phyloP scores from a whole-genome alignment of 1,140 invertebrate genomes.

The Anadara kagoshimensis region DNA sequence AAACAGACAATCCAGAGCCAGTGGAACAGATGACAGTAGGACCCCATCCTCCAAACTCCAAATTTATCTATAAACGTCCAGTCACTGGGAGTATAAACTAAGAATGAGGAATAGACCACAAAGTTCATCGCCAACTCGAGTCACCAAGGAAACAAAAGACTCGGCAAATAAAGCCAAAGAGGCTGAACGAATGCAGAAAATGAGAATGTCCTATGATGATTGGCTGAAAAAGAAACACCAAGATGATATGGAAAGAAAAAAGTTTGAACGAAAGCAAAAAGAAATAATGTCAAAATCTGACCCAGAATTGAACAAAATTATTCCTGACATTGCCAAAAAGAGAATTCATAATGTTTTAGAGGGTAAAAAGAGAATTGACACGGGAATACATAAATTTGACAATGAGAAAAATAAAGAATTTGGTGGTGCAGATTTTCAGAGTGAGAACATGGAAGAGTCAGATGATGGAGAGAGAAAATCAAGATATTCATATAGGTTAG shows the following conservation, averaged over 20 bases:
- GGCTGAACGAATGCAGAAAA: constrained; percentile 16
- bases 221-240: constrained; percentile 62
- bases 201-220: constrained; percentile 62
- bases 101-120: constrained; percentile 46
- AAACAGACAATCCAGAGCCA: not conserved
- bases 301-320: constrained; percentile 58
- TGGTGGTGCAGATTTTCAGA: constrained; percentile 50
- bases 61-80: constrained; percentile 64
- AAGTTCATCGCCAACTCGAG: constrained; percentile 27
- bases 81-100: constrained; percentile 62
- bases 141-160: not conserved
- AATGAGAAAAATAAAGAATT: constrained; percentile 49
- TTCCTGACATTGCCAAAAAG: constrained; percentile 57
- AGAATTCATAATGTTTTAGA: constrained; percentile 57
- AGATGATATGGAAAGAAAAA: constrained; percentile 48
- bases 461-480: constrained; percentile 32
- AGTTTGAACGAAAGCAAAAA: constrained; percentile 42
- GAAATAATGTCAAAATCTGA: constrained; percentile 59
- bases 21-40: constrained; percentile 6
- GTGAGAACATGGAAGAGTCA: constrained; percentile 14
- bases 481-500: constrained; percentile 41
- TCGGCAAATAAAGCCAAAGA: constrained; percentile 8
- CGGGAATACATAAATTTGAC: constrained; percentile 55
- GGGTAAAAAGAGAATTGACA: constrained; percentile 58
- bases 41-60: constrained; percentile 53